These are phyloP conservation scores for Enteromius afrohamiltoni DNA, from an alignment of 2,797 vertebrate genomes.

Conservation along the genomic window DNA sequence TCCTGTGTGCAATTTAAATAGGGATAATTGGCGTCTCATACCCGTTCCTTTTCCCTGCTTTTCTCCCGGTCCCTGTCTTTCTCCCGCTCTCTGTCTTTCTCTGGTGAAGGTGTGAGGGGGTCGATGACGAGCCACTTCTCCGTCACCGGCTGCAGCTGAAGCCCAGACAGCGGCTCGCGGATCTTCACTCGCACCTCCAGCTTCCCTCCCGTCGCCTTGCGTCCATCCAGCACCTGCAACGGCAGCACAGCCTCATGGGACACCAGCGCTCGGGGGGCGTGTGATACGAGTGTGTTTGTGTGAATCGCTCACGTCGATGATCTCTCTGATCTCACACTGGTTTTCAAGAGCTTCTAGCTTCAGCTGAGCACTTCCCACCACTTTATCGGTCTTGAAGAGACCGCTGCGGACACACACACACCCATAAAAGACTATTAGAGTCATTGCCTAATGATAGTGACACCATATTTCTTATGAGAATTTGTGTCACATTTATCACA, in stretches of 20 bases:
- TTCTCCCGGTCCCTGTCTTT: constrained; percentile 61
- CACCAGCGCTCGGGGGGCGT: not conserved
- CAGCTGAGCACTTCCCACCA: constrained; percentile 86
- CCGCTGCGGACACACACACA: constrained; percentile 71
- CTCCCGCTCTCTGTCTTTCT: constrained; percentile 70
- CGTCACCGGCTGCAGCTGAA: constrained; percentile 81
- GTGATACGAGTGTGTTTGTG: constrained; percentile 12
- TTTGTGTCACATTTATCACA: no score
- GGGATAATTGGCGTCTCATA: not conserved
- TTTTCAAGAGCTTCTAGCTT: constrained; percentile 87
- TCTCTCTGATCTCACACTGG: constrained; percentile 84
- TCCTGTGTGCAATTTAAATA: not conserved
- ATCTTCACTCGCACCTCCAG: constrained; percentile 87
- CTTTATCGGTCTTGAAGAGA: constrained; percentile 87
- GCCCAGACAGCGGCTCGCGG: constrained; percentile 83
- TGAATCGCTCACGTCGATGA: constrained; percentile 79
- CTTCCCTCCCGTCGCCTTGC: constrained; percentile 86
- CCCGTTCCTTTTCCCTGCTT: constrained; percentile 32
- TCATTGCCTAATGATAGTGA: not conserved
- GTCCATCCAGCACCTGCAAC: constrained; percentile 86
- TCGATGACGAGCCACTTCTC: constrained; percentile 90
- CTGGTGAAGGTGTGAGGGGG: constrained; percentile 72
- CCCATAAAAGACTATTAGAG: not conserved
- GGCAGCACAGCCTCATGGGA: constrained; percentile 41
- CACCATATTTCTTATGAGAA: not conserved